These are phyloP conservation scores for Alentia gelatinosa DNA, from an alignment of 2,888 invertebrate species.

Conservation along the genomic window DNA sequence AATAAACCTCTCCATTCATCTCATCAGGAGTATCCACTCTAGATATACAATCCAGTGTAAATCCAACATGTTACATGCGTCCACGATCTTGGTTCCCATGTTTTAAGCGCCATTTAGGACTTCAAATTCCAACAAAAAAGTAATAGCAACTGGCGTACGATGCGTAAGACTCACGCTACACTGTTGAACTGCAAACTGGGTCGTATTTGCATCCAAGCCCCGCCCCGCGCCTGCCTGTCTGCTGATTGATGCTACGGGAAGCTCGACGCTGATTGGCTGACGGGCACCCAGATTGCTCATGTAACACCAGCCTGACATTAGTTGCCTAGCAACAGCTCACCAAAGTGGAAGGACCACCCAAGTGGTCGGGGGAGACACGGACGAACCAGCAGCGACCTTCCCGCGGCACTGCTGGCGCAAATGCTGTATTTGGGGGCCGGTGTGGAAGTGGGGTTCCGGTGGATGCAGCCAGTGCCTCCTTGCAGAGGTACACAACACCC, in stretches of 20 bases:
- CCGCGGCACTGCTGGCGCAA: background rate
- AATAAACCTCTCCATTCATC: slow-evolving; percentile 3
- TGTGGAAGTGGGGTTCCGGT: background rate
- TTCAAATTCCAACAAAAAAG: slow-evolving; percentile 28
- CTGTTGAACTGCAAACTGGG: slow-evolving; percentile 48
- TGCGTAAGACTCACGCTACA: slow-evolving; percentile 29
- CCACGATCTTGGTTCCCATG: background rate
- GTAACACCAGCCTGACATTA: slow-evolving; percentile 77
- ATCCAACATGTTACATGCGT: slow-evolving; percentile 17
- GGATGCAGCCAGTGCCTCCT: background rate
- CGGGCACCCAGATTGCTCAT: slow-evolving; percentile 64
- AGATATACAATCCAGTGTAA: background rate
- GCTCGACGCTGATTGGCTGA: slow-evolving; percentile 73
- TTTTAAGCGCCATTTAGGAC: slow-evolving; percentile 30
- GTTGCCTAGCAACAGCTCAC: slow-evolving; percentile 80
- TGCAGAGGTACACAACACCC: background rate
- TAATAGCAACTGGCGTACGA: slow-evolving; percentile 31
- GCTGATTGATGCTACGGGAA: slow-evolving; percentile 40
- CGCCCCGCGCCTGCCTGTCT: slow-evolving; percentile 34
- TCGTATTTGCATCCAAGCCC: slow-evolving; percentile 52
- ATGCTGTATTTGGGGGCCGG: slow-evolving; percentile 10
- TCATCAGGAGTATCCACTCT: background rate
- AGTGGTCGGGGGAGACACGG: slow-evolving; percentile 63
- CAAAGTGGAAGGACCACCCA: slow-evolving; percentile 79
- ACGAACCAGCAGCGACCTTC: slow-evolving; percentile 29